phyloP scores from a whole-genome alignment of 2,888 invertebrate genomes.

The Lasioglossum zephyrum region DNA sequence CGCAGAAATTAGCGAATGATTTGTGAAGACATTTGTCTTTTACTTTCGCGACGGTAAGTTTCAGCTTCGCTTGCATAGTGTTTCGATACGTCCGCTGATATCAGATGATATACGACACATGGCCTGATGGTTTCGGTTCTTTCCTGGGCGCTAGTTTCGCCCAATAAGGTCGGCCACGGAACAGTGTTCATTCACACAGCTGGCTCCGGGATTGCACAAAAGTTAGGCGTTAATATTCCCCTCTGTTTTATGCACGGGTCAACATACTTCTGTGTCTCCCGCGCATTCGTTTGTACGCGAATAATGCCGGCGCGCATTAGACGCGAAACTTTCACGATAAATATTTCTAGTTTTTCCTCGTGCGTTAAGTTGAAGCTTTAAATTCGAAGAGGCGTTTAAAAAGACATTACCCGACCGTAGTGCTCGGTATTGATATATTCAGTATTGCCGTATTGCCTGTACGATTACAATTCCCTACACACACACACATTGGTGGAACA shows the following conservation, averaged over 20 bases:
- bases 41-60: not conserved
- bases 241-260: conserved; percentile 5
- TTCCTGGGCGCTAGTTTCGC: not conserved
- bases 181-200: not conserved
- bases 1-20: not conserved
- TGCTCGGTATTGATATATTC: conserved; percentile 28
- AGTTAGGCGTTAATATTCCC: not conserved
- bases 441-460: conserved; percentile 9
- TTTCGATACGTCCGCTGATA: conserved; percentile 1
- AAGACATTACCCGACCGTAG: conserved; percentile 7
- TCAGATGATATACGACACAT: not conserved
- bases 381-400: conserved; percentile 22
- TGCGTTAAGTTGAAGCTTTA: conserved; percentile 23
- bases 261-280: not conserved
- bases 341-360: conserved; percentile 20
- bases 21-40: not conserved
- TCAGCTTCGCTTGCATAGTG: not conserved
- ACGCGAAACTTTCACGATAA: conserved; percentile 19
- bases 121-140: not conserved
- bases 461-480: not conserved
- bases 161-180: not conserved
- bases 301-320: conserved; percentile 18
- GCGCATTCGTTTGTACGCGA: not conserved
- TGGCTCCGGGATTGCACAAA: not conserved
- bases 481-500: not conserved